These are phyloP conservation scores for Polyodon spathula DNA, from an alignment of 2,113 vertebrate species.

Conservation along the genomic window DNA sequence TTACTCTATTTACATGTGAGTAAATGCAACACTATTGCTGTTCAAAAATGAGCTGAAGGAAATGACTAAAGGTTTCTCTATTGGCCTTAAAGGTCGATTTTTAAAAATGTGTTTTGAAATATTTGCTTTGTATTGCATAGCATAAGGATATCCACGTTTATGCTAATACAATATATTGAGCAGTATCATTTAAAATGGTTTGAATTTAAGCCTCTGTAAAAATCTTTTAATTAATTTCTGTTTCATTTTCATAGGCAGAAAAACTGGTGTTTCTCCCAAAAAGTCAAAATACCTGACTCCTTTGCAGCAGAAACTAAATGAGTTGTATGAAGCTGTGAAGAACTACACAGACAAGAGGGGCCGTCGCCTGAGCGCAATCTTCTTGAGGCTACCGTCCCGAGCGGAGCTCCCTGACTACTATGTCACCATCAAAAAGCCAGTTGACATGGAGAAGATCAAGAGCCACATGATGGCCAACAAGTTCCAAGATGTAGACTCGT, in stretches of 20 bases:
- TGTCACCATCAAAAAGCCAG: conserved; percentile 89
- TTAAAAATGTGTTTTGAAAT: no score
- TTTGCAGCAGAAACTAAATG: conserved; percentile 92
- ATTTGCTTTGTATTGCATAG: no score
- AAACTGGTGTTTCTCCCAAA: conserved; percentile 87
- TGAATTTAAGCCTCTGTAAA: no score
- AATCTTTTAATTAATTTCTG: background rate
- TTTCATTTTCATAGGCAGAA: conserved; percentile 64
- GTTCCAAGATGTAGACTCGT: conserved; percentile 93
- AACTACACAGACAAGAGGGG: conserved; percentile 94
- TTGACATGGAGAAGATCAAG: conserved; percentile 96
- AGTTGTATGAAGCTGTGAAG: conserved; percentile 94
- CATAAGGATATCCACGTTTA: no score
- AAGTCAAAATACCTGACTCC: conserved; percentile 96
- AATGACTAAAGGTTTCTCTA: no score
- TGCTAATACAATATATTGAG: no score
- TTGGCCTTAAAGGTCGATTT: no score
- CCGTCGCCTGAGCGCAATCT: conserved; percentile 92
- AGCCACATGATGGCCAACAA: conserved; percentile 97
- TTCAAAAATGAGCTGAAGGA: no score
- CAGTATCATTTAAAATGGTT: no score
- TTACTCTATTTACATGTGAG: no score
- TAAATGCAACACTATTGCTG: no score
- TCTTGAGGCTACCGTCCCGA: conserved; percentile 87
- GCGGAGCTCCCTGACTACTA: conserved; percentile 97